phyloP scores from a whole-genome alignment of 2,113 vertebrate species.

The Hypanus sabinus region DNA sequence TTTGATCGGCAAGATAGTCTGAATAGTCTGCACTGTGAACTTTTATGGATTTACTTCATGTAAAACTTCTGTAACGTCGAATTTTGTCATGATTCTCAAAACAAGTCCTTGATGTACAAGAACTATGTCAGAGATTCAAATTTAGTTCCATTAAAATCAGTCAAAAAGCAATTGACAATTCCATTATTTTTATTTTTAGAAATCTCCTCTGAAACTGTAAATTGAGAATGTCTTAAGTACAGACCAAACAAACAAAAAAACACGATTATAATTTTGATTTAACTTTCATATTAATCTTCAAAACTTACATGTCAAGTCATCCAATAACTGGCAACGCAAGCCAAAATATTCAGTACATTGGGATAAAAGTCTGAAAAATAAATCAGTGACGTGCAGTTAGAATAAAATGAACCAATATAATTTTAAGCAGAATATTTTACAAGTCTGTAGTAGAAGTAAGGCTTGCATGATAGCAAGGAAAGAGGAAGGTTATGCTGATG shows the following conservation, averaged over 20 bases:
- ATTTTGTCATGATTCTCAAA: not conserved
- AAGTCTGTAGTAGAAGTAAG: not conserved
- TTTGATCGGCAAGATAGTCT: not conserved
- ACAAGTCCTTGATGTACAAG: not conserved
- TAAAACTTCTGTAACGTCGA: not conserved
- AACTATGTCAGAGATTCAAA: not conserved
- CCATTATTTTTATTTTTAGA: not conserved
- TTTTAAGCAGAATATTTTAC: not conserved
- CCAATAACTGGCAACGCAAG: slow-evolving; percentile 85
- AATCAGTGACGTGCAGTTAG: not conserved
- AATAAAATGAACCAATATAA: not conserved
- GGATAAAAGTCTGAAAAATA: slow-evolving; percentile 74
- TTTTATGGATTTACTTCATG: not conserved
- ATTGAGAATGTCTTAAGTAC: not conserved
- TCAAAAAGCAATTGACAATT: not conserved
- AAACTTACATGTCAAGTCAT: slow-evolving; percentile 91
- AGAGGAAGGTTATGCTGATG: not conserved
- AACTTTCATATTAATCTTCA: not conserved
- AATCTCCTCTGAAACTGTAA: not conserved
- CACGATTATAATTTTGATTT: no score
- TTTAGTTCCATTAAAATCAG: not conserved
- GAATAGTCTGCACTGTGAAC: not conserved
- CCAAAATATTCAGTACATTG: slow-evolving; percentile 98
- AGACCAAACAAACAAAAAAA: not conserved
- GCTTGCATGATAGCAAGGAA: not conserved